Evolutionary conservation across 2,888 invertebrate genomes (phyloP), one percentile per base, ranked within the genome.

Genomic region (Caenorhabditis sp.): DNA sequence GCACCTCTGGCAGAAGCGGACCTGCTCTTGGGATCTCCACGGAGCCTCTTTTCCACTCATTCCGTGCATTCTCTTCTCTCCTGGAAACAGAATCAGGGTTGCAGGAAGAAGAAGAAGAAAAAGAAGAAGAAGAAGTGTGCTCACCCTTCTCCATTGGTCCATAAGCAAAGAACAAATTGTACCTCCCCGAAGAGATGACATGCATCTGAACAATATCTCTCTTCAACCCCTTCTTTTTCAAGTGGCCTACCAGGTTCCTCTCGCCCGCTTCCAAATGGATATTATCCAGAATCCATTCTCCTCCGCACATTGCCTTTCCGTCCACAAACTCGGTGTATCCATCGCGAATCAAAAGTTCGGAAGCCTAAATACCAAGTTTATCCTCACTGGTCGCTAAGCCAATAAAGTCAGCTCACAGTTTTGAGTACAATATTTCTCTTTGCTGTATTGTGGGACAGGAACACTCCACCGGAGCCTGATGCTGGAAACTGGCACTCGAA

Each of bases 401-500:
- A 37, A 13, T 37, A 4, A 9, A n/a, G 3, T 9, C n/a, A 6
- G 20, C 52, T 39, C 22, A 79, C 79, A 30, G 75, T 62, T 41
- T 71, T 55, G 11, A 81, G 50, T 13, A 79, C 62, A 6, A 79
- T 53, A 37, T 81, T 81, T 30, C 59, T 63, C 35, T 72, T 78
- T 2, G 77, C 74, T 5, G 72, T 56, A 41, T 81, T 81, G 59
- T 81, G 81, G 8, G 81, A 81, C 1, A 81, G 52, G n/a, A 46
- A 41, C 41, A 79, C 79, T 9, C 62, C 53, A 43, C 79, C 79
- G 7, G 66, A 41, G 9, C 62, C 73, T 0, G 43, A 32, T 2
- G 62, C 41, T n/a, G 75, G 62, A 26, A 81, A 81, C 17, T 76
- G 78, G 45, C 90, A 90, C 61, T 90, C 90, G 35, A 89, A 82